These are phyloP conservation scores for Numenius phaeopus DNA, from an alignment of 2,797 vertebrate genomes.

Conservation along the genomic window DNA sequence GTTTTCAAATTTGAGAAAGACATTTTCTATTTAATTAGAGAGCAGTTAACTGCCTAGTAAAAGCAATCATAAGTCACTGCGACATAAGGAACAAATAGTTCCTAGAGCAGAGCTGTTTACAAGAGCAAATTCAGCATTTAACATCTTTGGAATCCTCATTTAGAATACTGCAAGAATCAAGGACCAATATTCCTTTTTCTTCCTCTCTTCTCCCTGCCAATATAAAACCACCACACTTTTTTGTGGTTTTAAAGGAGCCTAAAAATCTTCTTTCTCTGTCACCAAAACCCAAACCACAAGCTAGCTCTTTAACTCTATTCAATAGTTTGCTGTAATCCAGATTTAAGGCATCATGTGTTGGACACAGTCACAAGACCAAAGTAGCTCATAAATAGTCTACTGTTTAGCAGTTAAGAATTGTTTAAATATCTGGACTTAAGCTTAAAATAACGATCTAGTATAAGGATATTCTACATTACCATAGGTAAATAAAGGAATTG, in stretches of 20 bases:
- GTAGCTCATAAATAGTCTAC: not conserved
- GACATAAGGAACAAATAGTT: not conserved
- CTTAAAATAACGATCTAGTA: not conserved
- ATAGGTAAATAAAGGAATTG: not conserved
- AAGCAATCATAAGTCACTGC: not conserved
- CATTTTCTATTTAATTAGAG: not conserved
- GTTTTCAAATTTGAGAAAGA: not conserved
- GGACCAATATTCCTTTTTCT: no score
- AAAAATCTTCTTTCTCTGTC: not conserved
- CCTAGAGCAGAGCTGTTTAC: not conserved
- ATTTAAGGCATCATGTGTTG: not conserved
- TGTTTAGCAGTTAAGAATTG: not conserved
- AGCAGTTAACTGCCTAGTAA: not conserved
- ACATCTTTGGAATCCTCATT: not conserved
- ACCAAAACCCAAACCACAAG: not conserved
- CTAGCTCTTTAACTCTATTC: not conserved
- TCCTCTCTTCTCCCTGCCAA: no score
- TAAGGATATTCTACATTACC: not conserved
- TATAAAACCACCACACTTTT: not conserved
- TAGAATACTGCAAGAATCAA: not conserved
- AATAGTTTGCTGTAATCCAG: not conserved
- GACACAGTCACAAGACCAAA: not conserved
- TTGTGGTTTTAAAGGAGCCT: not conserved
- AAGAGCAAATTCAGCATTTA: not conserved
- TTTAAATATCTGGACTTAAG: not conserved